Base-by-base conservation (phyloP, 2,113 vertebrate species). In the Maylandia zebra region DNA sequence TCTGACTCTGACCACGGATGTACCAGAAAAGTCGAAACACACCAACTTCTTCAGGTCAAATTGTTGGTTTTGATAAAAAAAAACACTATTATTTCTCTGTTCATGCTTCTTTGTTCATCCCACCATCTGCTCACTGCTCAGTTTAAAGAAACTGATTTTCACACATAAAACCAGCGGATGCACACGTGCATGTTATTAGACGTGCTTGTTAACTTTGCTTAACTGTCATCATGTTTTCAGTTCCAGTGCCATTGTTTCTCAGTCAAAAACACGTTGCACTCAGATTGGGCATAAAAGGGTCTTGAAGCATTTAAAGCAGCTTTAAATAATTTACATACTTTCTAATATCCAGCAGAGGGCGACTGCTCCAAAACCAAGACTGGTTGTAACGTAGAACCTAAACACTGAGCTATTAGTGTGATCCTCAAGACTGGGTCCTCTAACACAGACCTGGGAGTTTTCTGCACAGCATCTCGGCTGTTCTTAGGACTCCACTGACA, bases 161-260 rank as follows among this genome's bases (percentile, higher is more conserved):
- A 45, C 38, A 14, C 12, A 22, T 5, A 71, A 43, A 41, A 24
- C 7, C 34, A 69, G 7, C 7, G 0, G 19, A 41, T 13, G 0
- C 10, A 41, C 36, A 6, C 11, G 1, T 22, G 10, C 64, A 36
- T 1, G 59, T 34, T 27, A 27, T 27, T 27, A 27, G 27, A 27
- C 27, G 27, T 27, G 27, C 27, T 27, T 1, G 59, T 34, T 30
- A 12, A n/a, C 17, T 38, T 66, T 71, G 1, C 3, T 41, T 16
- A 57, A 0, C 36, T 14, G 12, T 14, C 12, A 3, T 24, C 7
- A 5, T 5, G n/a, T 71, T 66, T 36, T 11, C 2, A 66, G 10
- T 0, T 7, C 32, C 59, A 11, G 1, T 11, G 0, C 10, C 5
- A 8, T n/a, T n/a, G 10, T 11, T 22, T 24, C n/a, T 69, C n/a